A percentile compares a stretch with the other conserved stretches of the same genome.
phyloP scores from a whole-genome alignment of 92 coral and sea anemone species.

The Virgularia gustaviana region DNA sequence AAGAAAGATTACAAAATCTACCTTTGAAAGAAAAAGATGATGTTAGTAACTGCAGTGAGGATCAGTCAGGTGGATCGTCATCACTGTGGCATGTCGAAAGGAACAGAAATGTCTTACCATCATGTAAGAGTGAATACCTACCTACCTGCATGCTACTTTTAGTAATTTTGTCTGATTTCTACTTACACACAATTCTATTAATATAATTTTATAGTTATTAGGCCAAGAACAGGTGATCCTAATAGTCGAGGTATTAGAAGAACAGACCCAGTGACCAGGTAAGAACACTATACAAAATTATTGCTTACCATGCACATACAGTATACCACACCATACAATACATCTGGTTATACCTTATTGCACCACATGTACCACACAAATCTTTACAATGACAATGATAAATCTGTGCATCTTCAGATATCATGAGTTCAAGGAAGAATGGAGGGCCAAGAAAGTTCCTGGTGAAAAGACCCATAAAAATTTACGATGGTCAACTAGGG shows the following conservation, averaged over 20 bases:
- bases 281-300: background rate
- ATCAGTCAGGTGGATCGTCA: conserved; percentile 58
- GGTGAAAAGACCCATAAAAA: conserved; percentile 89
- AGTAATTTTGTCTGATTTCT: background rate
- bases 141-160: background rate
- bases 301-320: background rate
- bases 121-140: conserved; percentile 58
- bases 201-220: conserved; percentile 63
- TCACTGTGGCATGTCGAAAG: conserved; percentile 68
- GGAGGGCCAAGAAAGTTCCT: conserved; percentile 84
- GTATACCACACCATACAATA: background rate
- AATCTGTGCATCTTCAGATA: conserved; percentile 40
- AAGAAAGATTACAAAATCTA: conserved; percentile 73
- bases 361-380: background rate
- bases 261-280: conserved; percentile 91
- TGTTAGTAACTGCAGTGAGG: conserved; percentile 38
- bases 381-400: background rate
- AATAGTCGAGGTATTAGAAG: conserved; percentile 69
- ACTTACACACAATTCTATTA: background rate
- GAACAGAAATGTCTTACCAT: conserved; percentile 68
- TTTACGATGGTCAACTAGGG: conserved; percentile 91
- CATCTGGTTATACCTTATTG: background rate
- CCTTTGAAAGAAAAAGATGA: conserved; percentile 57
- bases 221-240: conserved; percentile 79
- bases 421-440: conserved; percentile 84